A percentile compares a stretch with the other conserved stretches of the same genome.
These are phyloP conservation scores for Melanotaenia maccullochi DNA, from an alignment of 2,797 vertebrate genomes.

Conservation along the genomic window DNA sequence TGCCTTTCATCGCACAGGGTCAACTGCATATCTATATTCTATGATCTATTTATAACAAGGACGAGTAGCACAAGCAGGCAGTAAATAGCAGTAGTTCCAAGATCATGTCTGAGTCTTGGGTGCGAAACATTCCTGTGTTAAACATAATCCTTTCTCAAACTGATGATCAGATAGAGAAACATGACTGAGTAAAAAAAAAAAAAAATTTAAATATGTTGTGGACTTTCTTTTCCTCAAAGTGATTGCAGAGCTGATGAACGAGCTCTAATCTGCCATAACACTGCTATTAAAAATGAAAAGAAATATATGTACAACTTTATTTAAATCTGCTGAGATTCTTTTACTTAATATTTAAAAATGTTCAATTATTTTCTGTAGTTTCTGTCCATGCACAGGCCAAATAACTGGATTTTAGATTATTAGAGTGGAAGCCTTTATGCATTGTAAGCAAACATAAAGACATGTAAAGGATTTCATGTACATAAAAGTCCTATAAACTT, in stretches of 20 bases:
- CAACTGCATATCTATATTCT: constrained; percentile 65
- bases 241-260: neutral
- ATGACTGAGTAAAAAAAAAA: neutral
- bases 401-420: neutral
- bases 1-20: constrained; percentile 52
- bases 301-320: neutral
- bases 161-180: constrained; percentile 5
- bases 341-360: neutral
- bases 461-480: neutral
- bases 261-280: neutral
- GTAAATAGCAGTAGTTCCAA: constrained; percentile 29
- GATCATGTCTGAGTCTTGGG: constrained; percentile 18
- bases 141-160: neutral
- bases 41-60: constrained; percentile 66
- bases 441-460: neutral
- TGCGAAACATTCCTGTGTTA: constrained; percentile 6
- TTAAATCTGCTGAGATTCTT: no score
- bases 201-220: neutral
- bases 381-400: neutral
- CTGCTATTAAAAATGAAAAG: neutral
- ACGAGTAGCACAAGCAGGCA: constrained; percentile 37
- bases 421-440: neutral
- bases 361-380: neutral
- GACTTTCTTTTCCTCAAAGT: constrained; percentile 7
- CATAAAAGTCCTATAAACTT: neutral